Evolutionary conservation across 2,797 vertebrate species (phyloP), one percentile per base, ranked within the genome.

Genomic region (Eleutherodactylus coqui): DNA sequence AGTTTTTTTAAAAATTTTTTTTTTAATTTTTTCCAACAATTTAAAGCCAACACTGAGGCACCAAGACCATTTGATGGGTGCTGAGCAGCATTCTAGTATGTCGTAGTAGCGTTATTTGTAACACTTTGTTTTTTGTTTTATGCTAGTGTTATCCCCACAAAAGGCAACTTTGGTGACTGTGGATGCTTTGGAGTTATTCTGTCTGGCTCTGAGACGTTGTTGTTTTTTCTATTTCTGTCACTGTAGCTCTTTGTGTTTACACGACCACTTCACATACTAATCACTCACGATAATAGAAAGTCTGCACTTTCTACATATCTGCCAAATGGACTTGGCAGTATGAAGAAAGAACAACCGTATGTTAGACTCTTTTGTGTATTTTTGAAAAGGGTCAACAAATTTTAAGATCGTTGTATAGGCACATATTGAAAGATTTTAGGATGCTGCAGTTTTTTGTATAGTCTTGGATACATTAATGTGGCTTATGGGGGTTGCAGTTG

Each of bases 221-320:
- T n/a, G n/a, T n/a, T n/a, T 82, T 82, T 64, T 58, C 58, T 73
- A 38, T 47, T 55, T 21, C 21, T 58, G 64, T 73, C 49, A 43
- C 51, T 80, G 38, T 34, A 32, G 17, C 38, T 67, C 17, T 55
- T 27, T 29, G 8, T 41, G 49, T 82, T 72, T 82, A 82, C 32
- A 55, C 51, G 38, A 70, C 45, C 29, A 43, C 34, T 73, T 58
- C 47, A 73, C 13, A 55, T 82, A 73, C 34, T 43, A 43, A 73
- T 43, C 24, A 53, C 47, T 53, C 38, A 43, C 13, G 1, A n/a
- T n/a, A n/a, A n/a, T 81, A 29, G 27, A 80, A 80, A 45, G 17
- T 67, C 27, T 47, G 24, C 32, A 38, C 27, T 70, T 53, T 16
- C 34, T 38, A 19, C 43, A 49, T 17, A 7, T 11, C 36, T 82